Conservation (phyloP, 2,888 invertebrate species). For the Acanthosoma haemorrhoidale region DNA sequence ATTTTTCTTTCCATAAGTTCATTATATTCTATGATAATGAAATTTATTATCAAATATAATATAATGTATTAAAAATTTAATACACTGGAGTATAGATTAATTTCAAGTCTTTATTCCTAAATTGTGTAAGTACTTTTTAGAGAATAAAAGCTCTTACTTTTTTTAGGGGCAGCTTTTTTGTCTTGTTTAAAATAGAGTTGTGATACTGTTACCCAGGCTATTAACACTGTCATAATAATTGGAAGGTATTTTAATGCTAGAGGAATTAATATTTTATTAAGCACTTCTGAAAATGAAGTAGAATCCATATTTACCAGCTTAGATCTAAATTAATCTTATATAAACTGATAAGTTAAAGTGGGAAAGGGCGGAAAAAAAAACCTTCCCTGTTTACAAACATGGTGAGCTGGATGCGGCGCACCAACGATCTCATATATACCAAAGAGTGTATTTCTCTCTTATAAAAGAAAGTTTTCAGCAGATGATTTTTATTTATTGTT, state of each 20-base stretch:
- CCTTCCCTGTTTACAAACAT: neutral
- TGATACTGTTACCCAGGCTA: constrained; percentile 34
- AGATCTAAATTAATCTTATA: too few relatives aligned
- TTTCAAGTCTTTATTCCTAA: neutral
- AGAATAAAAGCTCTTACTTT: neutral
- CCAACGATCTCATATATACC: too few relatives aligned
- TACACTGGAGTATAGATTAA: neutral
- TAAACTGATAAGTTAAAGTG: too few relatives aligned
- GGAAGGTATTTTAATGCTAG: constrained; percentile 32
- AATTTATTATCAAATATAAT: neutral
- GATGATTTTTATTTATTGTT: too few relatives aligned
- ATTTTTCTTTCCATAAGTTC: too few relatives aligned
- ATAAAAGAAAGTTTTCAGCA: too few relatives aligned
- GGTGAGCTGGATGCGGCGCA: too few relatives aligned
- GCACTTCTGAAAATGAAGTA: constrained; percentile 26
- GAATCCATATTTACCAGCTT: constrained; percentile 32
- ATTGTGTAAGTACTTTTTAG: neutral
- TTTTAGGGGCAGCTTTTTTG: neutral
- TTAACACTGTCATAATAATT: constrained; percentile 32
- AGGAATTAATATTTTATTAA: constrained; percentile 32
- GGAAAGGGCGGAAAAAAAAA: neutral
- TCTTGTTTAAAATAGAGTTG: constrained; percentile 42
- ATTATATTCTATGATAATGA: neutral
- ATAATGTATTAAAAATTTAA: neutral
- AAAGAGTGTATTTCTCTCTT: too few relatives aligned